Evolutionary conservation across 2,797 vertebrate species (phyloP).

Genomic region (Oryzias sinensis): DNA sequence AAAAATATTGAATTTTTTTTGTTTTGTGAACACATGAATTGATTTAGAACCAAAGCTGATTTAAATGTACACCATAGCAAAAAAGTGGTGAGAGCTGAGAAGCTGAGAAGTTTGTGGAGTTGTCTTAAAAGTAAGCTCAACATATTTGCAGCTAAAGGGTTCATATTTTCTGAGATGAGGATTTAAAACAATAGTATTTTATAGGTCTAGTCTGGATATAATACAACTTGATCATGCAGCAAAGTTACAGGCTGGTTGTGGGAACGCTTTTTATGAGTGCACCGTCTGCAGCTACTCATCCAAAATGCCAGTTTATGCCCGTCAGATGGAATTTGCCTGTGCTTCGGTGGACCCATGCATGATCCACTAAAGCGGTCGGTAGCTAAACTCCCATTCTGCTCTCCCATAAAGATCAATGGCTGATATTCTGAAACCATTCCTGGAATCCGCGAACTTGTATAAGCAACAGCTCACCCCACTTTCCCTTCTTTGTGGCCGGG

Average conservation of each 20-base stretch:
- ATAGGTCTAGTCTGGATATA: conserved; percentile 2
- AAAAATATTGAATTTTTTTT: too few species aligned
- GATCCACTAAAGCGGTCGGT: conserved; percentile 25
- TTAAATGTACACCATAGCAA: not conserved
- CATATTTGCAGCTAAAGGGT: conserved; percentile 1
- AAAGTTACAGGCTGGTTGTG: conserved; percentile 5
- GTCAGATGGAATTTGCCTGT: conserved; percentile 14
- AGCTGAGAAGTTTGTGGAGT: not conserved
- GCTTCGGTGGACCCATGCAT: conserved; percentile 15
- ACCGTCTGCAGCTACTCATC: conserved; percentile 14
- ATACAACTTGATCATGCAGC: conserved; percentile 10
- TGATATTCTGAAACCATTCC: conserved; percentile 58
- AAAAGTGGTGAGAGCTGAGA: not conserved
- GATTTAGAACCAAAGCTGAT: not conserved
- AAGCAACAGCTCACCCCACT: conserved; percentile 48
- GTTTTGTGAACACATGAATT: too few species aligned
- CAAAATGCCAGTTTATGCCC: conserved; percentile 12
- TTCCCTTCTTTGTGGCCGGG: conserved; percentile 45
- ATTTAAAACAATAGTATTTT: not conserved
- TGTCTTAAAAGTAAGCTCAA: conserved; percentile 1
- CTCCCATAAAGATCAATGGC: conserved; percentile 63
- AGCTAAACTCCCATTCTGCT: conserved; percentile 41
- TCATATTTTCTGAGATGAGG: not conserved
- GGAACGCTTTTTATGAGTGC: conserved; percentile 27
- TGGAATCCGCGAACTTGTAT: conserved; percentile 50